Base-by-base conservation (phyloP, 64 coral and sea anemone genomes). In the Platygyra sinensis region DNA sequence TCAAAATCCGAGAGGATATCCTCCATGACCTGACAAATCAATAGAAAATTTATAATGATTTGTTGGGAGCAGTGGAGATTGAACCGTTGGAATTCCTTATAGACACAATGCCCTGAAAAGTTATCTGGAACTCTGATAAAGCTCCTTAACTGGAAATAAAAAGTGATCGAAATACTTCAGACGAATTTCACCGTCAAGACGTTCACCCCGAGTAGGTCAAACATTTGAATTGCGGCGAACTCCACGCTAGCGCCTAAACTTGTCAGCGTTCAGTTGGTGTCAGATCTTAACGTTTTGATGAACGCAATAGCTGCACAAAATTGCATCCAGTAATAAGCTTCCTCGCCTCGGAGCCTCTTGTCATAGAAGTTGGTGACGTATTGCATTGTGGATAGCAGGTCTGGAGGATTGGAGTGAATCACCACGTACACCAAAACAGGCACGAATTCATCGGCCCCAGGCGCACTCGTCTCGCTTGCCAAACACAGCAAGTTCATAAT, bases 281-380 rank as follows among this genome's bases (percentile, higher is more conserved):
- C 67, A 67, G 65, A 83, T 52, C 82, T 39, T 49, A 96, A 78
- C 10, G 92, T 98, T 85, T 98, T 98, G 78, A 94, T 98, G 39
- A 93, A 98, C 19, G 91, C 90, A 67, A 98, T 95, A 10, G 96
- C 96, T 62, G 96, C 94, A 88, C 96, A 98, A 38, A 98, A 94
- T 79, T 98, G 96, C 96, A 98, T 98, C 96, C 96, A 98, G 61
- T 91, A 95, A 78, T 91, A 98, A 11, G 94, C 94, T 62, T 98
- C 93, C 52, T 99, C 97, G 2, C 97, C 97, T 33, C 84, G 77
- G 15, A 99, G 83, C 22, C 85, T 79, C 74, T 90, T 77, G 10
- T 86, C 91, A 60, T 96, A 93, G 51, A 93, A 99, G 50, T 90
- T 94, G 51, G 82, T 99, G 29, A 99, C 86, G 32, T 96, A 99